phyloP scores from a whole-genome alignment of 1,140 invertebrate species.

The Bactericera cockerelli region DNA sequence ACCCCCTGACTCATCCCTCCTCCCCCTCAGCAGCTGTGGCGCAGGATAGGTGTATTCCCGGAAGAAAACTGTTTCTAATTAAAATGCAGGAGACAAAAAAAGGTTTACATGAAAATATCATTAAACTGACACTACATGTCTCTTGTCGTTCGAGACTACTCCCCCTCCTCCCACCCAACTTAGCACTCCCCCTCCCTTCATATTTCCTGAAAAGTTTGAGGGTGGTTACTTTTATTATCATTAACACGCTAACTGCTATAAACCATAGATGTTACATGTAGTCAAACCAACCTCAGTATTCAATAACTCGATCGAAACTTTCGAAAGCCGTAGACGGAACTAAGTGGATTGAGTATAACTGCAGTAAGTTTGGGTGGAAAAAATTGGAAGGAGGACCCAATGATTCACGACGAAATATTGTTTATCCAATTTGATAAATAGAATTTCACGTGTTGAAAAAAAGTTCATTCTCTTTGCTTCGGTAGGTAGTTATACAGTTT shows the following conservation, averaged over 20 bases:
- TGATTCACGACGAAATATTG: too few species aligned
- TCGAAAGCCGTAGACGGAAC: too few species aligned
- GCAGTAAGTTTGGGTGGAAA: too few species aligned
- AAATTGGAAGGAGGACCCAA: too few species aligned
- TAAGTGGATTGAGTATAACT: too few species aligned
- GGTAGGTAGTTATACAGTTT: neutral
- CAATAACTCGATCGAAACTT: neutral
- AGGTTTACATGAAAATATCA: slow-evolving; percentile 1
- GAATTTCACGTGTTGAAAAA: neutral
- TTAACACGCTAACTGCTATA: neutral
- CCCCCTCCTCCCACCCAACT: neutral
- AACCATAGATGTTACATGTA: neutral
- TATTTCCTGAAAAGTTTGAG: neutral
- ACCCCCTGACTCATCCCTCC: too few species aligned
- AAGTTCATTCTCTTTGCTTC: neutral
- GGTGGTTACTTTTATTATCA: neutral
- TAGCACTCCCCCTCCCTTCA: neutral
- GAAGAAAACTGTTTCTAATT: neutral
- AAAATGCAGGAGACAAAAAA: neutral
- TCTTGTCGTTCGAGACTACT: neutral
- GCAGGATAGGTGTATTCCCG: too few species aligned
- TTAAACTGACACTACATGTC: slow-evolving; percentile 4
- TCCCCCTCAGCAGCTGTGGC: too few species aligned
- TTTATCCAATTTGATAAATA: too few species aligned
- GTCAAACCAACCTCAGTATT: neutral